Percentiles rank a stretch among this genome's conserved stretches.
Evolutionary conservation across 2,888 invertebrate species (phyloP).

Genomic region (Shargacucullia verbasci): DNA sequence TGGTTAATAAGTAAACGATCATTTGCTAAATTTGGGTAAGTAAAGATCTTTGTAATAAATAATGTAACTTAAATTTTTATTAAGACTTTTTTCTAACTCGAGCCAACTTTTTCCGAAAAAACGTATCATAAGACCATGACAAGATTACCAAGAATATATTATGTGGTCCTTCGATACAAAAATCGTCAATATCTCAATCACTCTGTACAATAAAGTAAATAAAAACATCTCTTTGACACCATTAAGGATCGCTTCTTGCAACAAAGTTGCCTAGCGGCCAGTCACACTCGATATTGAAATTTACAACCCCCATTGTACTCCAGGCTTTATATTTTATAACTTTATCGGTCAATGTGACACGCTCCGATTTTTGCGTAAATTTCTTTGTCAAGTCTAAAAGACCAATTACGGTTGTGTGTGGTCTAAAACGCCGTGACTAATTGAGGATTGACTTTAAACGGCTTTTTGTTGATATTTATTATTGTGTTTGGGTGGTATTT

Average conservation of each 20-base stretch:
- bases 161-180: neutral
- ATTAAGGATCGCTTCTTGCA: constrained; percentile 64
- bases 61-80: too few species aligned
- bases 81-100: too few species aligned
- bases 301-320: constrained; percentile 76
- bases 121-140: too few species aligned
- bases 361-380: constrained; percentile 64
- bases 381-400: constrained; percentile 56
- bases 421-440: constrained; percentile 63
- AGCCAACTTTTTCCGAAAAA: too few species aligned
- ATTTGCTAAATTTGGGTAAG: too few species aligned
- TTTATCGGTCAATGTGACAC: constrained; percentile 73
- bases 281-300: constrained; percentile 80
- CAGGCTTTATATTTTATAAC: constrained; percentile 73
- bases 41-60: too few species aligned
- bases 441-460: constrained; percentile 60
- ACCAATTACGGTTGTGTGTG: constrained; percentile 63
- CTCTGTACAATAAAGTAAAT: constrained; percentile 18
- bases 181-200: constrained; percentile 29
- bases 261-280: constrained; percentile 69
- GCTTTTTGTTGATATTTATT: constrained; percentile 29
- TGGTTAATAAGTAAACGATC: too few species aligned
- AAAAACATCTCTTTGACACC: constrained; percentile 41
- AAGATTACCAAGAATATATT: neutral
- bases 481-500: constrained; percentile 49